phyloP scores from a whole-genome alignment of 2,797 vertebrate genomes.

The Gadopsis marmoratus region DNA sequence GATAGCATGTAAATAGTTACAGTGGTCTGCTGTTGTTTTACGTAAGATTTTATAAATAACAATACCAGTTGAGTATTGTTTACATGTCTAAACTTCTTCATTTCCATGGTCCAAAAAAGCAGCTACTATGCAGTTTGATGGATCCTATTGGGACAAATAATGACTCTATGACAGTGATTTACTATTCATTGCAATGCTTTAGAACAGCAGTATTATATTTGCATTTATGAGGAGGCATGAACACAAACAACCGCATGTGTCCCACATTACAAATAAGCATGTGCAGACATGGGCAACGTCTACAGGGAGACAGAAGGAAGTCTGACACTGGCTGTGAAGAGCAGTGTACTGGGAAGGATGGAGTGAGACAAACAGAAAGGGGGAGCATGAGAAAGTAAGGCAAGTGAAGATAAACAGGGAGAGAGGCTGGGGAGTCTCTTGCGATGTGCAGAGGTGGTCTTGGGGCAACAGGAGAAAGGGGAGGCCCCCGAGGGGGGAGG shows the following conservation, averaged over 20 bases:
- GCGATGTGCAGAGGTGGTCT: conserved; percentile 62
- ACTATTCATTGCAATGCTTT: conserved; percentile 38
- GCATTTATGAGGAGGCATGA: conserved; percentile 49
- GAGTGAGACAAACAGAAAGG: conserved; percentile 23
- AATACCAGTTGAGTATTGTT: not conserved
- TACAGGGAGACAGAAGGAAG: conserved; percentile 23
- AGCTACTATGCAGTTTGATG: conserved; percentile 39
- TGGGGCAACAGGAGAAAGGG: conserved; percentile 49
- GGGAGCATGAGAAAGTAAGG: conserved; percentile 18
- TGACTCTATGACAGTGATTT: conserved; percentile 42
- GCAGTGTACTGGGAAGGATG: conserved; percentile 15
- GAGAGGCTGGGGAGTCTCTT: conserved; percentile 59
- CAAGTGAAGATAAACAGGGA: conserved; percentile 52
- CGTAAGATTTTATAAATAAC: not conserved
- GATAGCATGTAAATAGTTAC: not conserved
- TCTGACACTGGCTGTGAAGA: conserved; percentile 47
- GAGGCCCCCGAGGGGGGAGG: conserved; percentile 37
- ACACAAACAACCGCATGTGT: conserved; percentile 62
- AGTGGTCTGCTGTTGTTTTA: not conserved
- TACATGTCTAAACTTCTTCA: not conserved
- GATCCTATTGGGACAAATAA: conserved; percentile 37
- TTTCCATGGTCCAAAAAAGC: not conserved
- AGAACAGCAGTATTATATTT: conserved; percentile 49
- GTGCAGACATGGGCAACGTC: conserved; percentile 45
- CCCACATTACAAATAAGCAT: conserved; percentile 59